Conservation (phyloP, 2,888 invertebrate genomes). For the Melanchra persicariae region DNA sequence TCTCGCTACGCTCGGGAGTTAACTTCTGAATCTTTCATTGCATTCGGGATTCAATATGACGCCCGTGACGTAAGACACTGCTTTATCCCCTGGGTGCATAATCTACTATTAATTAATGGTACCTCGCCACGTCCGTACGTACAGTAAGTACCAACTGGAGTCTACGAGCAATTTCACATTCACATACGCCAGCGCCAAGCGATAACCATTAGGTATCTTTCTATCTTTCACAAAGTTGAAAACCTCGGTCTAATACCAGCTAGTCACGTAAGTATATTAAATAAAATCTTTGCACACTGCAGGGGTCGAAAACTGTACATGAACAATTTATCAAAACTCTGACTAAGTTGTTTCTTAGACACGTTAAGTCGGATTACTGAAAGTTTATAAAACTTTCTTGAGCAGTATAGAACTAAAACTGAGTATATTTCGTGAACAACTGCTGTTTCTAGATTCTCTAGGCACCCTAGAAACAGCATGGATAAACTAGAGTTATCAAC, state of each 20-base stretch:
- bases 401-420: constrained; percentile 27
- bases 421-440: constrained; percentile 18
- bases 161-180: too few species aligned
- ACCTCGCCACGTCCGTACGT: too few species aligned
- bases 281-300: constrained; percentile 30
- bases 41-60: too few species aligned
- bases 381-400: constrained; percentile 45
- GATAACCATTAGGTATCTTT: too few species aligned
- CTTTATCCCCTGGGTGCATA: too few species aligned
- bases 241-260: neutral
- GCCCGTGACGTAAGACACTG: too few species aligned
- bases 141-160: too few species aligned
- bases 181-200: too few species aligned
- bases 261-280: neutral
- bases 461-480: constrained; percentile 5
- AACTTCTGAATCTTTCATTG: too few species aligned
- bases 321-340: constrained; percentile 49
- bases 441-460: constrained; percentile 25
- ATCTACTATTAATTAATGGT: too few species aligned
- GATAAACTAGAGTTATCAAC: constrained; percentile 22
- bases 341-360: constrained; percentile 44
- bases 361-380: constrained; percentile 39
- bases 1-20: too few species aligned
- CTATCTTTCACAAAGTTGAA: neutral
- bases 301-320: constrained; percentile 35